Base-by-base conservation (phyloP, 2,888 invertebrate species). In the Rhaphigaster nebulosa region DNA sequence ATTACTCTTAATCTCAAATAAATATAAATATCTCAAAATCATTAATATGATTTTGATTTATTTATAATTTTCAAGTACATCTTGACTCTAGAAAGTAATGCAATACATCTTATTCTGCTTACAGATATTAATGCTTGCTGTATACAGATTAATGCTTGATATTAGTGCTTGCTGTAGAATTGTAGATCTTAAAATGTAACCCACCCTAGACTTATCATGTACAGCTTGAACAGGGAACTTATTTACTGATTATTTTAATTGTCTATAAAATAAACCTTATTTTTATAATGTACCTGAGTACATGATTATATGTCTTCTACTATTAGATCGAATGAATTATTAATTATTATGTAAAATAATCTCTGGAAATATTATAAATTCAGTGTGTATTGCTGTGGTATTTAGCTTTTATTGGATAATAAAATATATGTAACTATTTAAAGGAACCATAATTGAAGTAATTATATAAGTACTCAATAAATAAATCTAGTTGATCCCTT, bases 241-340 rank as follows among this genome's bases (percentile, higher is more conserved):
- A 45, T 84, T n/a, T 84, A 84, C n/a, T 41, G 0, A 84, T n/a
- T 45, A 26, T 15, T 84, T 12, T 84, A 84, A 84, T 26, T 50
- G n/a, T 84, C 45, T n/a, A n/a, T n/a, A 50, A 84, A n/a, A 50
- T 10, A 4, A 45, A 84, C 84, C 84, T 15, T 84, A 84, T 84
- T 84, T 76, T 84, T 50, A 45, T 45, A 84, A 84, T 38, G 84
- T 84, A 45, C 84, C 84, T 84, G 84, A 84, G 45, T 45, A 84
- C 5, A 50, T 13, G 45, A n/a, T 84, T 41, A 23, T n/a, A n/a
- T n/a, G n/a, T 50, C 23, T 84, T 84, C 84, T 45, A n/a, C 45
- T 45, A n/a, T 84, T 84, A 45, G n/a, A n/a, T 84, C 41, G n/a
- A 45, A 45, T 84, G 8, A 45, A n/a, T 50, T 26, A 84, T 26